These are phyloP conservation scores for Crotalus horridus DNA, from an alignment of 2,113 vertebrate species.

Conservation along the genomic window DNA sequence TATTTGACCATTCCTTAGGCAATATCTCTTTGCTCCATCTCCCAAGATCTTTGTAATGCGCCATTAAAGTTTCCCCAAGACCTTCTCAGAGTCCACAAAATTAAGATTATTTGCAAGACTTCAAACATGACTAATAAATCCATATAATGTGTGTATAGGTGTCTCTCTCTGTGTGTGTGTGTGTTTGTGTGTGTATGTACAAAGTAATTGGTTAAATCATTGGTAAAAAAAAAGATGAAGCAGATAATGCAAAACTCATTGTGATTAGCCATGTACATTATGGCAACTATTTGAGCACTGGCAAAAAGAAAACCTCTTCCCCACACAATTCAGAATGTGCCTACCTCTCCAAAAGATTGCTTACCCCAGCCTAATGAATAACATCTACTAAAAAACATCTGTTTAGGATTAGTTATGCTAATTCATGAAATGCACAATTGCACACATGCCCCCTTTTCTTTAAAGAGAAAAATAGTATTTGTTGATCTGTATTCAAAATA, in stretches of 20 bases:
- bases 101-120: not conserved
- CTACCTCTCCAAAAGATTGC: not conserved
- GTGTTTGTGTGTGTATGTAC: not conserved
- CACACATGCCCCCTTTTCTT: not conserved
- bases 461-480: not conserved
- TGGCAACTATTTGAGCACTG: not conserved
- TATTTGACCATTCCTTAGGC: not conserved
- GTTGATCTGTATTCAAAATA: not conserved
- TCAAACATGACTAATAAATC: not conserved
- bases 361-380: not conserved
- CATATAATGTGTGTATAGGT: not conserved
- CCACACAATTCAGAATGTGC: not conserved
- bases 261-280: not conserved
- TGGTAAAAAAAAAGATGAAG: not conserved
- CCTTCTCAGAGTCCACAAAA: not conserved
- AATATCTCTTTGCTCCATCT: not conserved
- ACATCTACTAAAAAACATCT: not conserved
- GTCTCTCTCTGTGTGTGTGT: too few species aligned
- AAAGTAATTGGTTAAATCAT: not conserved
- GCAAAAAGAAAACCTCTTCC: not conserved
- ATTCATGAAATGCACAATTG: not conserved
- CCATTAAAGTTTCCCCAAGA: not conserved
- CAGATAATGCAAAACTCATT: not conserved
- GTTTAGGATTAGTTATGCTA: not conserved
- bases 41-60: not conserved